Conservation (phyloP, 2,113 vertebrate genomes). For the Nibea coibor region DNA sequence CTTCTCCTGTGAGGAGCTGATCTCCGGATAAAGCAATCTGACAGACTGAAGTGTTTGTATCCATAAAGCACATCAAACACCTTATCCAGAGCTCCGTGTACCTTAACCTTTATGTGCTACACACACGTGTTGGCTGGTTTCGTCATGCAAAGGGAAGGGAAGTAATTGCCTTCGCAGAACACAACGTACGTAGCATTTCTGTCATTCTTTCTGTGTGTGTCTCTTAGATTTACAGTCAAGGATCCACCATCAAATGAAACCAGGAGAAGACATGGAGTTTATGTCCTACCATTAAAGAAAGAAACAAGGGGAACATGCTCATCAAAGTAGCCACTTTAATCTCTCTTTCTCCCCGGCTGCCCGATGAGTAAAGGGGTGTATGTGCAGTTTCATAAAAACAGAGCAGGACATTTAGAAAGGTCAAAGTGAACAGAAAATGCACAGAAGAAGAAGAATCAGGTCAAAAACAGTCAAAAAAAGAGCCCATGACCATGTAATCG, state of each 20-base stretch:
- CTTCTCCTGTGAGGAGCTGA: constrained; percentile 12
- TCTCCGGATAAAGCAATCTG: constrained; percentile 21
- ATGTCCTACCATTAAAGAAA: not conserved
- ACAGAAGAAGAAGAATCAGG: not conserved
- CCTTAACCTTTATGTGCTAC: constrained; percentile 16
- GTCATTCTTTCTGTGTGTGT: not conserved
- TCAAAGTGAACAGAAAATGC: not conserved
- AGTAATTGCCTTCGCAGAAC: not conserved
- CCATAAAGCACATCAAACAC: constrained; percentile 15
- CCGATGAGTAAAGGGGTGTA: not conserved
- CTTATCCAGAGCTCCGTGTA: not conserved
- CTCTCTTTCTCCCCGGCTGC: not conserved
- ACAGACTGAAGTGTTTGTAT: constrained; percentile 18
- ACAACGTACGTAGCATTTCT: not conserved
- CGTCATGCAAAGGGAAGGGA: not conserved
- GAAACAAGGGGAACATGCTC: not conserved
- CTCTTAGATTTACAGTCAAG: not conserved
- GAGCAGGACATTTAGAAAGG: not conserved
- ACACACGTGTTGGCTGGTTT: not conserved
- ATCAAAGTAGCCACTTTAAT: not conserved
- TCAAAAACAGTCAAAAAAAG: not conserved
- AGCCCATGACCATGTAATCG: not conserved
- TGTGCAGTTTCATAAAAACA: not conserved
- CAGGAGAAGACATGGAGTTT: too few relatives aligned
- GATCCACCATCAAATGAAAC: not conserved